Base-by-base conservation (phyloP, 2,888 invertebrate species). In the Glyphotaelius pellucidus region DNA sequence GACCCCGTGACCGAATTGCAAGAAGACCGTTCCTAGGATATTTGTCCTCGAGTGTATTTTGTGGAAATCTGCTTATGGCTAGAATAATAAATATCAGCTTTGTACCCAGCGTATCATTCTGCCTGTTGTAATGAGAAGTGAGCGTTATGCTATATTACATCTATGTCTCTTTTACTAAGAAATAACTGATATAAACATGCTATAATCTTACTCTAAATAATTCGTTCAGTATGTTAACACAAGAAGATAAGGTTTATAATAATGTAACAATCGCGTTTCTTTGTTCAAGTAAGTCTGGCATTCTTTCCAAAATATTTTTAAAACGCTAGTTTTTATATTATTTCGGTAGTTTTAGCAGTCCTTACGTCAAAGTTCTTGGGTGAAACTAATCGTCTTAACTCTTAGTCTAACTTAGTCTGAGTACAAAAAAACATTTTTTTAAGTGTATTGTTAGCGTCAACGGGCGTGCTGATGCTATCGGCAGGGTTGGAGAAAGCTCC, bases 1-100 rank as follows among this genome's bases (percentile, higher is more conserved):
- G 84, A 52, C 47, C 42, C 25, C 67, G 67, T 81, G 81, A 32
- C 38, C 90, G 47, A 85, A 85, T 90, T 79, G 90, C 88, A 47
- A 35, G 42, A 14, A 87, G 42, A 87, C 87, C 80, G 80, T 47
- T 83, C 38, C 19, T 83, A 4, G 38, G 47, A 47, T 31, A 47
- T 67, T 67, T 67, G 52, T 67, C 52, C 52, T 5, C 25, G 7
- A 25, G 19, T 52, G 52, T 52, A 25, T 67, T 25, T 67, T 67
- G 52, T 67, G 52, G 19, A 67, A 67, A 25, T 67, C 52, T 67
- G 52, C 52, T 67, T 42, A 42, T 81, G 38, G 90, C 30, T 35
- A 32, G 32, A 80, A 35, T 80, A 80, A 31, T 80, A 31, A 30
- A 31, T 31, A 80, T 30, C 30, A 80, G 31, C 31, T 80, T 80